Evolutionary conservation across 2,888 invertebrate genomes (phyloP).

Genomic region (Cyrtodaria siliqua): DNA sequence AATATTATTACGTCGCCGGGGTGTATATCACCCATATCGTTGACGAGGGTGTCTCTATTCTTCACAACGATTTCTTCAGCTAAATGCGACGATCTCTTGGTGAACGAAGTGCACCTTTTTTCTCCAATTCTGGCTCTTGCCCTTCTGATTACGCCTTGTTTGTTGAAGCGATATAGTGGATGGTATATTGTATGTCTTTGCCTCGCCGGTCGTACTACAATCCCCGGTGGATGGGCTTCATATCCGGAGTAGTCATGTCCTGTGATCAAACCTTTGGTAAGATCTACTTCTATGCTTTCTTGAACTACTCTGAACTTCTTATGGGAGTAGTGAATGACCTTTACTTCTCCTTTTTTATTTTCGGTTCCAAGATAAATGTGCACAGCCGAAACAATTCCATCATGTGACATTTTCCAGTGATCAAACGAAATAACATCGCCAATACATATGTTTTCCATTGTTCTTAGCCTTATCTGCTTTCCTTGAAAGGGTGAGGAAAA

Average conservation of each 20-base stretch:
- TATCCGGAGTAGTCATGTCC: slow-evolving; percentile 17
- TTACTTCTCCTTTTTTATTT: slow-evolving; percentile 18
- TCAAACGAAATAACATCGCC: slow-evolving; percentile 34
- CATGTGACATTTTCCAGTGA: slow-evolving; percentile 7
- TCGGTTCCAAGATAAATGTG: not conserved
- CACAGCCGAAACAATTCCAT: slow-evolving; percentile 26
- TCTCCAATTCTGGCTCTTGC: slow-evolving; percentile 29
- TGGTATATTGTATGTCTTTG: slow-evolving; percentile 34
- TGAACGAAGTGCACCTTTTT: slow-evolving; percentile 10
- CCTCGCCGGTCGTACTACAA: slow-evolving; percentile 38
- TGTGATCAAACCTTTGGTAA: slow-evolving; percentile 2
- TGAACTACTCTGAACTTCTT: slow-evolving; percentile 21
- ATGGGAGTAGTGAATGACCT: slow-evolving; percentile 31
- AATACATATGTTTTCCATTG: slow-evolving; percentile 9
- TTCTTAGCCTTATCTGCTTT: slow-evolving; percentile 7
- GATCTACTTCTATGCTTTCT: slow-evolving; percentile 20
- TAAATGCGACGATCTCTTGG: slow-evolving; percentile 26
- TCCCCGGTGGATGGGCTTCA: slow-evolving; percentile 19
- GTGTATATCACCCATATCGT: slow-evolving; percentile 4
- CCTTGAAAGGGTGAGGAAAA: slow-evolving; percentile 41
- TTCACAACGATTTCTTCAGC: slow-evolving; percentile 22
- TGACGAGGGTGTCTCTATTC: slow-evolving; percentile 7
- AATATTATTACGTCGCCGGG: slow-evolving; percentile 35
- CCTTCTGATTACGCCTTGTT: slow-evolving; percentile 14
- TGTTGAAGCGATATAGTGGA: slow-evolving; percentile 17